These are phyloP conservation scores for Grantiella picta DNA, from an alignment of 2,113 vertebrate species.

Conservation along the genomic window DNA sequence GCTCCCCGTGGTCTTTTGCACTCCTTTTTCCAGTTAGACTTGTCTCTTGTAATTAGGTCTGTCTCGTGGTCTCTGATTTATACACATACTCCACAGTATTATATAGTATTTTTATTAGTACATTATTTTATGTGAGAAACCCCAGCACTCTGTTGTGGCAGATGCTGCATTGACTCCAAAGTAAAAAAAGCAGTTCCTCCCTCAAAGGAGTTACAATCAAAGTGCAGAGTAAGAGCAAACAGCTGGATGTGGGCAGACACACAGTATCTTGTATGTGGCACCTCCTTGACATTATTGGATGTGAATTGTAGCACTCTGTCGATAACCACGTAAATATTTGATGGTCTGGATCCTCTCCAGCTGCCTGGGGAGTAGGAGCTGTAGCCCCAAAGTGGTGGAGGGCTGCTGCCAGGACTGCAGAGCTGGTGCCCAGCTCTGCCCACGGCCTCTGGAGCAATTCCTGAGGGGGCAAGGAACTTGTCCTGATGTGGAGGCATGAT, in stretches of 20 bases:
- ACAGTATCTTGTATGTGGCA: background rate
- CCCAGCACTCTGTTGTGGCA: background rate
- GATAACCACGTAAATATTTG: background rate
- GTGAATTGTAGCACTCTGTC: conserved; percentile 30
- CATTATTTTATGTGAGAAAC: background rate
- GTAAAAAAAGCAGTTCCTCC: background rate
- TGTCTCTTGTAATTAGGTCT: background rate
- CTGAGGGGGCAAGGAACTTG: background rate
- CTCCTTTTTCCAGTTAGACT: background rate
- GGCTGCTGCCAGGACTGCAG: background rate
- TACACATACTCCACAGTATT: background rate
- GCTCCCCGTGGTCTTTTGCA: background rate
- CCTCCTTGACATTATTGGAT: conserved; percentile 8
- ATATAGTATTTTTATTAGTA: background rate
- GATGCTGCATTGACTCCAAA: background rate
- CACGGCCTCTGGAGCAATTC: accelerated
- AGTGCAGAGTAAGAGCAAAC: conserved; percentile 20
- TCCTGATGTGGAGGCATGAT: background rate
- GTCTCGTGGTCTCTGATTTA: background rate
- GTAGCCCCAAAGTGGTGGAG: background rate
- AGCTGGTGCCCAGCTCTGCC: background rate
- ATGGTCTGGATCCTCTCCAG: conserved; percentile 15
- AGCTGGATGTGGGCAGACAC: conserved; percentile 19
- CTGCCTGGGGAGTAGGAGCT: background rate
- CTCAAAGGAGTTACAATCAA: background rate